These are phyloP conservation scores for Aulostomus chinensis DNA, from an alignment of 2,797 vertebrate genomes.

Conservation along the genomic window DNA sequence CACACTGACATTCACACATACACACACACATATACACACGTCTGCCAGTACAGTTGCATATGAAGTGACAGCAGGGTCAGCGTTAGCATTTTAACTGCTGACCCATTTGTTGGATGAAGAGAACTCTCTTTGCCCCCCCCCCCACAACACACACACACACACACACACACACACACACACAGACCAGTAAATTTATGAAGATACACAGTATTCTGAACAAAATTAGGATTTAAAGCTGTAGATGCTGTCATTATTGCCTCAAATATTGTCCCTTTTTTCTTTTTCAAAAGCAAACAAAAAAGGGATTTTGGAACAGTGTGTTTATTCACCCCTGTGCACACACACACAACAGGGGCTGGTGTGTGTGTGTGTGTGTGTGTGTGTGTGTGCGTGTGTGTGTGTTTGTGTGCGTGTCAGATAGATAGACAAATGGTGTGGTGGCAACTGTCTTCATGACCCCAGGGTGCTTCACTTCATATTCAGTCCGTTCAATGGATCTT, in stretches of 20 bases:
- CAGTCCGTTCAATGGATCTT: constrained; percentile 38
- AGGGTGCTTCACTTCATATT: constrained; percentile 44
- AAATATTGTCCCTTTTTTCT: background rate
- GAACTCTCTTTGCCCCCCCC: constrained; percentile 27
- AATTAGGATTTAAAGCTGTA: background rate
- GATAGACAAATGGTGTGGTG: background rate
- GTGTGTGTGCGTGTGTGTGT: constrained; percentile 1
- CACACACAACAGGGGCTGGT: background rate
- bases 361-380: constrained; percentile 1
- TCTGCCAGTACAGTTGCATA: constrained; percentile 38
- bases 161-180: background rate
- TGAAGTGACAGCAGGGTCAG: constrained; percentile 65
- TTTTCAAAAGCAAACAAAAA: background rate
- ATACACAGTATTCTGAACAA: background rate
- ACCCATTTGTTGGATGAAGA: constrained; percentile 55
- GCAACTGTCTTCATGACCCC: constrained; percentile 29
- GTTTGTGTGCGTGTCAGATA: background rate
- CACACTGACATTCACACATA: background rate
- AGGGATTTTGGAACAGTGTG: background rate
- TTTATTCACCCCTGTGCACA: background rate
- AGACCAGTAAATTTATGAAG: background rate
- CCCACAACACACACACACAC: constrained; percentile 11
- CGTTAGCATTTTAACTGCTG: constrained; percentile 64
- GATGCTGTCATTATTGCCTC: background rate
- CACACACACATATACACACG: constrained; percentile 3